Base-by-base conservation (phyloP, 2,797 vertebrate genomes). In the Valencia hispanica region DNA sequence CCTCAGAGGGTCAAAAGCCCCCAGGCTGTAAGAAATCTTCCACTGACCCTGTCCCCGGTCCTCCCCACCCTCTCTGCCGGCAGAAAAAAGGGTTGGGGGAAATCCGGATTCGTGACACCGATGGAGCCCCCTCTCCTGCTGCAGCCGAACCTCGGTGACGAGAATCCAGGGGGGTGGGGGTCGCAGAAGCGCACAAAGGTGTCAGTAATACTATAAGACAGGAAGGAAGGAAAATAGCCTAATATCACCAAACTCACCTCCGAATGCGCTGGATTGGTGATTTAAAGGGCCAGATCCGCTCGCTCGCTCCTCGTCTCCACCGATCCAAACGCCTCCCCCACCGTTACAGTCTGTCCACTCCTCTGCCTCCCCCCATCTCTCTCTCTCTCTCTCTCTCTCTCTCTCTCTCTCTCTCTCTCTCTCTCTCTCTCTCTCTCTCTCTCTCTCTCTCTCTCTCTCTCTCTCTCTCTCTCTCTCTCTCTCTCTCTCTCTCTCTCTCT, bases 281-380 rank as follows among this genome's bases (percentile, higher is more conserved):
- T 94, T 95, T 95, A 95, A 95, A 95, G 95, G 94, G 95, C 89
- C 95, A 94, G 93, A 90, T 93, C 90, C 88, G 92, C 86, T 89
- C 91, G 84, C 77, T 90, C 89, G 83, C 92, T 92, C 91, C 90
- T 89, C 88, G 86, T 91, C 88, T 91, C 85, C 84, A 45, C 87
- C 90, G 88, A 94, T 90, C 89, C 93, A 93, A 94, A 94, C 93
- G 90, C 93, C 93, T 94, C 91, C 92, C 94, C 92, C 93, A 93
- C 91, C 92, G 89, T 91, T 77, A 89, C 91, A 87, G 87, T 89
- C 89, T 88, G 92, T 94, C 91, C 93, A 93, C 93, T 92, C 91
- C 91, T 88, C 87, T 78, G 47, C 74, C 71, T 77, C 72, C 86
- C 74, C 57, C 68, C 75, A 50, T 43, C 63, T 39, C 34, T 72